Base-by-base conservation (phyloP, 2,113 vertebrate genomes). In the Chloropsis cyanopogon region DNA sequence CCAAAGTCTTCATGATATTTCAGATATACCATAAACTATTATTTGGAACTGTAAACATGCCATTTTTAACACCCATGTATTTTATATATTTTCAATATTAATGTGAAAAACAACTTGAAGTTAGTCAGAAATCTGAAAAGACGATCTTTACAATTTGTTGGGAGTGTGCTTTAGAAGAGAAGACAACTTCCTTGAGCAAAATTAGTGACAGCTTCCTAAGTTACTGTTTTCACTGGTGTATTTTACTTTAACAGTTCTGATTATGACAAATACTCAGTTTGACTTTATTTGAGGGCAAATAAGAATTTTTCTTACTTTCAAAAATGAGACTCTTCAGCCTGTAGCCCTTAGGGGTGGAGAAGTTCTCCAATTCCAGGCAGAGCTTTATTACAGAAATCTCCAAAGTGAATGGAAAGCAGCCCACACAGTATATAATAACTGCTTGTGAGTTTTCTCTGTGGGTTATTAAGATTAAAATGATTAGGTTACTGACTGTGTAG, bases 401-500 rank as follows among this genome's bases (percentile, higher is more conserved):
- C 33, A 65, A 95, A 82, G 47, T 75, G 81, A 95, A 92, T 29
- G 44, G 72, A 88, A 93, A 94, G 64, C 59, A 95, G 53, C n/a
- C 37, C 72, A 33, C 66, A 79, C 7, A n/a, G 20, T 42, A 28
- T 65, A 69, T 83, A 89, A 92, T 81, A 53, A 90, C 33, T 73
- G 42, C 54, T 90, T 92, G 39, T 64, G 70, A 95, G 69, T 76
- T 93, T 64, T 56, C 31, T 78, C 76, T 79, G 35, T 89, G 54
- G 81, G 50, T 77, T 90, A 93, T 92, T 88, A 94, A 95, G 81
- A 86, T 85, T 81, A 92, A 92, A 96, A 94, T 31, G 12, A 93
- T 91, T 82, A 92, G 50, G 50, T 78, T 90, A 75, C 54, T 86
- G 77, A 54, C 50, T 91, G 46, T 68, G 16, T 84, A 46, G 53